These are phyloP conservation scores for Oostethus manadensis DNA, from an alignment of 2,113 vertebrate genomes.

Conservation along the genomic window DNA sequence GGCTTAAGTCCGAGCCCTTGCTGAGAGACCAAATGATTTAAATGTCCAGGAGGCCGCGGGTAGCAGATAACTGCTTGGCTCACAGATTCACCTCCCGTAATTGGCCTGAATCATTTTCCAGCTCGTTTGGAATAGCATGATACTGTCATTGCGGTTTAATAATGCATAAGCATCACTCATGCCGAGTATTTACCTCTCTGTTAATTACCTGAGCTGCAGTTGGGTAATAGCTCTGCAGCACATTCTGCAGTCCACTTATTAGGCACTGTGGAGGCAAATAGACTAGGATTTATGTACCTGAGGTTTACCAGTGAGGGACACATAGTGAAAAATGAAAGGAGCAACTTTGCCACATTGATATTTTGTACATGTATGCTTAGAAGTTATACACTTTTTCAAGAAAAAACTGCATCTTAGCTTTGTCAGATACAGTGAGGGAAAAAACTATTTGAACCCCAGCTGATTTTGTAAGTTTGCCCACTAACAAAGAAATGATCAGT, in stretches of 20 bases:
- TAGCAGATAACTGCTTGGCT: constrained; percentile 48
- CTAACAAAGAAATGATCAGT: too few species aligned
- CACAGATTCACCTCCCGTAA: constrained; percentile 62
- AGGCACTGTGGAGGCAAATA: constrained; percentile 24
- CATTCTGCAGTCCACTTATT: constrained; percentile 40
- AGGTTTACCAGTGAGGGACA: background rate
- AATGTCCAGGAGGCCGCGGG: constrained; percentile 41
- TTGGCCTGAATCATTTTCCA: constrained; percentile 70
- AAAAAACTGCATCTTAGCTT: too few species aligned
- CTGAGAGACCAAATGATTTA: constrained; percentile 7
- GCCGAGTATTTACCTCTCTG: constrained; percentile 75
- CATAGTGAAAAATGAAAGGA: too few species aligned
- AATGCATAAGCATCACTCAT: constrained; percentile 74
- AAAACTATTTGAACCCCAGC: too few species aligned
- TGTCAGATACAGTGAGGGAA: too few species aligned
- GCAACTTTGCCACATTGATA: too few species aligned
- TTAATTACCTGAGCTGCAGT: constrained; percentile 69
- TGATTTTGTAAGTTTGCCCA: too few species aligned
- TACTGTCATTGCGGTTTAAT: constrained; percentile 72
- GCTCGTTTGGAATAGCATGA: constrained; percentile 74
- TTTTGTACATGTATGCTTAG: too few species aligned
- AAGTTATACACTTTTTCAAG: too few species aligned
- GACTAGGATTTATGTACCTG: too few species aligned
- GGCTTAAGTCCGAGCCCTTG: constrained; percentile 43
- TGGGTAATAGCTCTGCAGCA: constrained; percentile 59